Conservation (phyloP, 2,113 vertebrate genomes). For the Oryzias javanicus region DNA sequence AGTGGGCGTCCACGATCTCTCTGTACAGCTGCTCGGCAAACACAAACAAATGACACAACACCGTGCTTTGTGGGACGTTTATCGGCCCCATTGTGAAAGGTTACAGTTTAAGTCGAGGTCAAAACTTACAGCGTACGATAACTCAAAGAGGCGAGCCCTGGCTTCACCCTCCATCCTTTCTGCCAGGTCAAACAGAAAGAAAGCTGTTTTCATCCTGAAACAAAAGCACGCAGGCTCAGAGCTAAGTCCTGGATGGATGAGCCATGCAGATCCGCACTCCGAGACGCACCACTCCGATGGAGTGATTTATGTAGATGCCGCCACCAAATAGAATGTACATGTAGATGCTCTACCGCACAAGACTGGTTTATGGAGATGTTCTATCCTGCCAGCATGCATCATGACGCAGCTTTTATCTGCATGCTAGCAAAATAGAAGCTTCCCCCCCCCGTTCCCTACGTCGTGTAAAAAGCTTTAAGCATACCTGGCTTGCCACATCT, state of each 20-base stretch:
- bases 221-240: conserved; percentile 66
- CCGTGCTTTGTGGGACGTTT: conserved; percentile 1
- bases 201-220: conserved; percentile 95
- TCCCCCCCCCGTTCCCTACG: conserved; percentile 8
- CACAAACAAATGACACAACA: conserved; percentile 21
- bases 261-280: conserved; percentile 65
- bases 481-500: conserved; percentile 99
- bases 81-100: conserved; percentile 6
- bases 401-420: conserved; percentile 60
- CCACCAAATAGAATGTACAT: conserved; percentile 46
- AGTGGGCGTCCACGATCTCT: conserved; percentile 82
- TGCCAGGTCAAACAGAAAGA: conserved; percentile 95
- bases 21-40: conserved; percentile 82
- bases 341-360: conserved; percentile 61
- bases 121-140: conserved; percentile 84
- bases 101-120: conserved; percentile 22
- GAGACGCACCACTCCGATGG: conserved; percentile 61
- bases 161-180: conserved; percentile 77
- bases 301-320: conserved; percentile 66
- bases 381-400: conserved; percentile 35
- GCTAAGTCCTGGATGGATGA: conserved; percentile 75
- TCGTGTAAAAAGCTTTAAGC: conserved; percentile 26
- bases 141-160: conserved; percentile 82
- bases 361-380: conserved; percentile 73
- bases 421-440: conserved; percentile 22